A percentile compares a stretch with the other conserved stretches of the same genome.
Evolutionary conservation across 2,888 invertebrate species (phyloP).

Genomic region (Spodoptera picta): DNA sequence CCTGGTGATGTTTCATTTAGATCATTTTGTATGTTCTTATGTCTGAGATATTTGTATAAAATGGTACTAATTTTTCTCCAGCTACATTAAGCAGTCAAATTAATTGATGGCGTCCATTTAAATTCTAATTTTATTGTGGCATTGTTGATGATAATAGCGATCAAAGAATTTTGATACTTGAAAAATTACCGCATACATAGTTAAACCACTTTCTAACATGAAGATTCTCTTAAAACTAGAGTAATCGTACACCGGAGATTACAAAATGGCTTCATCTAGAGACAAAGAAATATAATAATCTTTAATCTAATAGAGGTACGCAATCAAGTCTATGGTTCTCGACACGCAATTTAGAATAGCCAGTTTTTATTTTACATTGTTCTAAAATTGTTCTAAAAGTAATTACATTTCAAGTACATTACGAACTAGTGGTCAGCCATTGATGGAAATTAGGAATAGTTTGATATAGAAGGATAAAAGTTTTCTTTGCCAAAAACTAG

Average conservation of each 20-base stretch:
- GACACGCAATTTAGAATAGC: constrained; percentile 20
- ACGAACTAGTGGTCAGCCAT: too few relatives aligned
- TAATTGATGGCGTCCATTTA: constrained; percentile 5
- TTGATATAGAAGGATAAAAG: too few relatives aligned
- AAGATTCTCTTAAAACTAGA: constrained; percentile 1
- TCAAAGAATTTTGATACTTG: too few relatives aligned
- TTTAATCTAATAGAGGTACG: constrained; percentile 26
- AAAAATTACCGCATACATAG: too few relatives aligned
- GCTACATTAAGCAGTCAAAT: constrained; percentile 8
- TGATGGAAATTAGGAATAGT: too few relatives aligned
- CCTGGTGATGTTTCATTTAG: constrained; percentile 10
- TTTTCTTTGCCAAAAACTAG: too few relatives aligned
- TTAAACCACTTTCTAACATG: too few relatives aligned
- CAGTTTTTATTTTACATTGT: constrained; percentile 6
- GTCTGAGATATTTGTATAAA: constrained; percentile 7
- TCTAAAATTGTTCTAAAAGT: constrained; percentile 11
- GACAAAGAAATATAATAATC: constrained; percentile 39
- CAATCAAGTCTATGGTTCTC: constrained; percentile 28
- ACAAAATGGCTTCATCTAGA: constrained; percentile 30
- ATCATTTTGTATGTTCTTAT: constrained; percentile 18
- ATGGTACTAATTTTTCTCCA: constrained; percentile 8
- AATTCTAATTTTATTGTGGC: not conserved
- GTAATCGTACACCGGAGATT: not conserved
- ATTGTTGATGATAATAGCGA: too few relatives aligned
- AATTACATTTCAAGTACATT: constrained; percentile 1